Percentiles rank a stretch among this genome's conserved stretches.
Conservation (phyloP, 2,797 vertebrate species). For the Masticophis lateralis region DNA sequence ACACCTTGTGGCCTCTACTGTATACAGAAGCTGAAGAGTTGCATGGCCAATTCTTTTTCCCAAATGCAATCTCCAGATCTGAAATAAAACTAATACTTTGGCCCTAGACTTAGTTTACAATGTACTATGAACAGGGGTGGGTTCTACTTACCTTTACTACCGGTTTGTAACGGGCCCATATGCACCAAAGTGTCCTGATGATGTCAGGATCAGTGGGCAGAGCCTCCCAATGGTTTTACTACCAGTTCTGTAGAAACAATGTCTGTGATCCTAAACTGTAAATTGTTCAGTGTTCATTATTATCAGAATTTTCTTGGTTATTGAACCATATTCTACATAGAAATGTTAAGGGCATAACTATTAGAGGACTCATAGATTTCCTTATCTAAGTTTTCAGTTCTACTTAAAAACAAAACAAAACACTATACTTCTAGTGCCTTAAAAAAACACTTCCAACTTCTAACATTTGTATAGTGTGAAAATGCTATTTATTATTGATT, state of each 20-base stretch:
- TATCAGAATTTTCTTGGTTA: not conserved
- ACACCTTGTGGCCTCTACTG: not conserved
- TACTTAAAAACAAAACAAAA: not conserved
- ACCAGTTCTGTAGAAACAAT: too few species aligned
- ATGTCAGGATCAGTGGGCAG: too few species aligned
- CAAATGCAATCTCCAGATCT: not conserved
- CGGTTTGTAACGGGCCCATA: too few species aligned
- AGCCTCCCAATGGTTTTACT: too few species aligned
- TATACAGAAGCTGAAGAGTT: not conserved
- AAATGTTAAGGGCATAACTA: not conserved
- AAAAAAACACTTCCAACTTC: not conserved
- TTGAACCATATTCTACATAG: not conserved
- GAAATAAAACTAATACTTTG: not conserved
- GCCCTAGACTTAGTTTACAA: not conserved
- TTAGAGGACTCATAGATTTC: not conserved
- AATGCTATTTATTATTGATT: not conserved
- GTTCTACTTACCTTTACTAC: too few species aligned
- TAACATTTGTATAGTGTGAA: not conserved
- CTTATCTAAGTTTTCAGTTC: not conserved
- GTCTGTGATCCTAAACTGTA: not conserved
- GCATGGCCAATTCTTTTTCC: not conserved
- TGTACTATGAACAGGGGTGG: not conserved
- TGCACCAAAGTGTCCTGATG: too few species aligned
- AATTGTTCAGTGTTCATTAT: not conserved
- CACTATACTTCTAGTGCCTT: not conserved